Evolutionary conservation across 2,113 vertebrate genomes (phyloP).

Genomic region (Phyllostomus discolor): DNA sequence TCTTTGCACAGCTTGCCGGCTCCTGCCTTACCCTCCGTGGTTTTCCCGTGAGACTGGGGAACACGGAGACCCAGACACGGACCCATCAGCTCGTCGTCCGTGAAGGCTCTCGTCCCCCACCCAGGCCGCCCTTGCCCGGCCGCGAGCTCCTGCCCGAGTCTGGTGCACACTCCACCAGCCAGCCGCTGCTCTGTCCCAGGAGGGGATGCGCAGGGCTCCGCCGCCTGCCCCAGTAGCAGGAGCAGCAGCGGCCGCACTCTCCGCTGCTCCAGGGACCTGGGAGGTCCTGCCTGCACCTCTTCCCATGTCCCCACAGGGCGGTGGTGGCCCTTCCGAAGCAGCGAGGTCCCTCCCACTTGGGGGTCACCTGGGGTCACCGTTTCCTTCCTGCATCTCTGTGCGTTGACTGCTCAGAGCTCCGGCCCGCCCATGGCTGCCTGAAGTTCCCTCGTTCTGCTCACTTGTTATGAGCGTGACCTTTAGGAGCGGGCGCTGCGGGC

Average conservation of each 20-base stretch:
- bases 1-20: not conserved
- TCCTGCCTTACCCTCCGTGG: not conserved
- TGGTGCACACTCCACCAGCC: not conserved
- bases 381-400: not conserved
- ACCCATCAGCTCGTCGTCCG: fast-evolving
- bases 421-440: not conserved
- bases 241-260: not conserved
- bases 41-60: not conserved
- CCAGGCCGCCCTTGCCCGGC: not conserved
- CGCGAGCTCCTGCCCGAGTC: not conserved
- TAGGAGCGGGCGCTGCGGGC: no score
- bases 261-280: not conserved
- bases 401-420: not conserved
- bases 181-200: no score
- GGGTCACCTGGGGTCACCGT: no score
- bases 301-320: not conserved
- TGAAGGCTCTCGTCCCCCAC: not conserved
- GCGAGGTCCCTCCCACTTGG: not conserved
- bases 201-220: fast-evolving
- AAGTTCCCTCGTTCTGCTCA: not conserved
- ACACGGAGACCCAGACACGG: not conserved
- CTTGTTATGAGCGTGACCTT: not conserved
- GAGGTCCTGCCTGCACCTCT: not conserved
- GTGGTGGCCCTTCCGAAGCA: not conserved
- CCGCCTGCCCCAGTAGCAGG: not conserved